phyloP scores from a whole-genome alignment of 2,888 invertebrate genomes.

The Cerastoderma edule region DNA sequence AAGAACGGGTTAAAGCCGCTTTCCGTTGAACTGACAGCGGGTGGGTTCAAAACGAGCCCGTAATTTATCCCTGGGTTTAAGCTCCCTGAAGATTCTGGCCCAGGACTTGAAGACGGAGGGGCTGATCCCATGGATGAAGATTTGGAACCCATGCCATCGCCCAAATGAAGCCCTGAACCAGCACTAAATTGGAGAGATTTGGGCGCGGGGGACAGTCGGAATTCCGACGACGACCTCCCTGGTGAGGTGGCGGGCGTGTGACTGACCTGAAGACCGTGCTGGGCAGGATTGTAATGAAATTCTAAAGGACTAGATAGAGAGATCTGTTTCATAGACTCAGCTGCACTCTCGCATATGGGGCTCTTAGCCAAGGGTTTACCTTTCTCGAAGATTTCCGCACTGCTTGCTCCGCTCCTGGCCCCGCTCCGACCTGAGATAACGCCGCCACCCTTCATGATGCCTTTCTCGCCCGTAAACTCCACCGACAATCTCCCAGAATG shows the following conservation, averaged over 20 bases:
- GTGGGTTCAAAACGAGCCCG: slow-evolving; percentile 21
- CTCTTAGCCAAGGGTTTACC: slow-evolving; percentile 35
- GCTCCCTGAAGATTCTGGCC: slow-evolving; percentile 17
- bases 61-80: slow-evolving; percentile 7
- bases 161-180: slow-evolving; percentile 4
- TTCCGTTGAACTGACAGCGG: neutral
- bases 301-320: slow-evolving; percentile 60
- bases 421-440: slow-evolving; percentile 24
- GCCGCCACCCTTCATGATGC: slow-evolving; percentile 8
- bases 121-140: slow-evolving; percentile 2
- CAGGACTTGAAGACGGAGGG: slow-evolving; percentile 23
- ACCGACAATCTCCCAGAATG: slow-evolving; percentile 22
- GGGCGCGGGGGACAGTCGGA: neutral
- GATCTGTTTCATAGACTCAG: slow-evolving; percentile 52
- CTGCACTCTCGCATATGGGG: slow-evolving; percentile 41
- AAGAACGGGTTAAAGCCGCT: slow-evolving; percentile 27
- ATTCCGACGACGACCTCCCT: neutral
- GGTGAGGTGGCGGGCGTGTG: slow-evolving; percentile 35
- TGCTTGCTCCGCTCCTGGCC: neutral
- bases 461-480: slow-evolving; percentile 32
- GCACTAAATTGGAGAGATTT: slow-evolving; percentile 8
- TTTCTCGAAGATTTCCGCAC: slow-evolving; percentile 14
- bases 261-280: slow-evolving; percentile 20
- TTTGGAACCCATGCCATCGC: neutral
- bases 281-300: slow-evolving; percentile 48